phyloP scores from a whole-genome alignment of 2,797 vertebrate genomes.

The Arnoldichthys spilopterus region DNA sequence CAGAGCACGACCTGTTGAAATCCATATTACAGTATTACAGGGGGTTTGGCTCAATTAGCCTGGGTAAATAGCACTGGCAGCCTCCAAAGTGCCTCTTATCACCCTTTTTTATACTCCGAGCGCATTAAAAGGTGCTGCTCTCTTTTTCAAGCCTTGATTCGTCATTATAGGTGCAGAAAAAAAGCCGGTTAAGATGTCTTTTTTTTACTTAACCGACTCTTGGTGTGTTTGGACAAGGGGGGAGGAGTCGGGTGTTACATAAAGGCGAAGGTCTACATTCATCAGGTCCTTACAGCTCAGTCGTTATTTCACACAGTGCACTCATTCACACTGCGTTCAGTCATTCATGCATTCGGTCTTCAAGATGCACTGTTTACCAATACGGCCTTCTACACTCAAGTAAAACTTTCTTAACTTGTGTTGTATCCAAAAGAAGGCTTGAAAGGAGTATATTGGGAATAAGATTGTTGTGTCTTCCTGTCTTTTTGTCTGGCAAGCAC shows the following conservation, averaged over 20 bases:
- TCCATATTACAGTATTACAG: slow-evolving; percentile 58
- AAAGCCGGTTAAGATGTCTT: slow-evolving; percentile 30
- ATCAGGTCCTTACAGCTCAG: slow-evolving; percentile 32
- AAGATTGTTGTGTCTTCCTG: slow-evolving; percentile 22
- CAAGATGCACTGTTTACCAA: slow-evolving; percentile 27
- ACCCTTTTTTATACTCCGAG: slow-evolving; percentile 40
- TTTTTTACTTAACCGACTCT: slow-evolving; percentile 7
- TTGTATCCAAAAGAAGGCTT: neutral
- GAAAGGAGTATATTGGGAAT: slow-evolving; percentile 7
- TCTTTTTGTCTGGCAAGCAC: slow-evolving; percentile 23
- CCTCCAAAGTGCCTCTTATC: slow-evolving; percentile 63
- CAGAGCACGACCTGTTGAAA: slow-evolving; percentile 67
- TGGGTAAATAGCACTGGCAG: slow-evolving; percentile 64
- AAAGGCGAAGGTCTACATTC: slow-evolving; percentile 46
- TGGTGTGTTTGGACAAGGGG: slow-evolving; percentile 11
- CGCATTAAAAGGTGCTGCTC: slow-evolving; percentile 54
- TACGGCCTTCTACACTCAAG: neutral
- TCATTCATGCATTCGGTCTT: slow-evolving; percentile 18
- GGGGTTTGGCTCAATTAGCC: slow-evolving; percentile 63
- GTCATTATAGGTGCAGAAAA: slow-evolving; percentile 52
- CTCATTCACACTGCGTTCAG: slow-evolving; percentile 22
- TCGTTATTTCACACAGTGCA: slow-evolving; percentile 31
- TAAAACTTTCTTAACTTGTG: neutral
- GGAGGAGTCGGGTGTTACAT: slow-evolving; percentile 3
- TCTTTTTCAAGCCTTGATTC: slow-evolving; percentile 48